These are phyloP conservation scores for Trichomalopsis sarcophagae DNA, from an alignment of 1,140 invertebrate genomes.

Conservation along the genomic window DNA sequence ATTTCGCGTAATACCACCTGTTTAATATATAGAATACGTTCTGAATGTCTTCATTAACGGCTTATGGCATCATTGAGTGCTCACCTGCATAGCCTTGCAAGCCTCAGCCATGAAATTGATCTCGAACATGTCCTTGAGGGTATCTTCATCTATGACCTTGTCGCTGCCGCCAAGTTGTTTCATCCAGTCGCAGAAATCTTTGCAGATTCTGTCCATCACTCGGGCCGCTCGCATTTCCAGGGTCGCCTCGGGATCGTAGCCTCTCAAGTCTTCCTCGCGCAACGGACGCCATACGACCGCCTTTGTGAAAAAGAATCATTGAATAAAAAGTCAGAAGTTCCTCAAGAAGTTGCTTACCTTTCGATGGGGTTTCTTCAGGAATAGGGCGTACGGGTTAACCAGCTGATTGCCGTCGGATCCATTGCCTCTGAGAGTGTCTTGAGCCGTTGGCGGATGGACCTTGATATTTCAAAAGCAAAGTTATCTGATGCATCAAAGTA, in stretches of 20 bases:
- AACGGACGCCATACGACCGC: slow-evolving; percentile 65
- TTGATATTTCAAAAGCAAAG: slow-evolving; percentile 32
- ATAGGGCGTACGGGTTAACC: slow-evolving; percentile 65
- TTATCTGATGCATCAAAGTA: not conserved
- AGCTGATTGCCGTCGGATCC: slow-evolving; percentile 27
- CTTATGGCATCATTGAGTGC: not conserved
- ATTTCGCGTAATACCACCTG: slow-evolving; percentile 63
- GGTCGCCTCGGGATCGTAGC: slow-evolving; percentile 67
- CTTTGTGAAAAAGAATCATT: slow-evolving; percentile 51
- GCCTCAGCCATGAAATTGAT: slow-evolving; percentile 77
- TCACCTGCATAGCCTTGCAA: slow-evolving; percentile 73
- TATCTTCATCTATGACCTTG: slow-evolving; percentile 69
- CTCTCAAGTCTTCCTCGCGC: slow-evolving; percentile 60
- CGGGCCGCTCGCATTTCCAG: slow-evolving; percentile 64
- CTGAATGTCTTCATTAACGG: not conserved
- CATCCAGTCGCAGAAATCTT: slow-evolving; percentile 79
- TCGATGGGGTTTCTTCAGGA: slow-evolving; percentile 64
- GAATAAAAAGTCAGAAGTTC: not conserved
- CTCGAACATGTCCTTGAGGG: slow-evolving; percentile 75
- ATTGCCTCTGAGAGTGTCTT: slow-evolving; percentile 38
- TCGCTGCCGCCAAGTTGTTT: slow-evolving; percentile 71
- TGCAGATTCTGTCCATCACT: slow-evolving; percentile 66
- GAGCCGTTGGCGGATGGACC: slow-evolving; percentile 63
- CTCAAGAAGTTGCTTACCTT: slow-evolving; percentile 57
- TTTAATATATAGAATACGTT: not conserved